These are phyloP conservation scores for Elephas maximus DNA, from an alignment of 2,113 vertebrate genomes.

Conservation along the genomic window DNA sequence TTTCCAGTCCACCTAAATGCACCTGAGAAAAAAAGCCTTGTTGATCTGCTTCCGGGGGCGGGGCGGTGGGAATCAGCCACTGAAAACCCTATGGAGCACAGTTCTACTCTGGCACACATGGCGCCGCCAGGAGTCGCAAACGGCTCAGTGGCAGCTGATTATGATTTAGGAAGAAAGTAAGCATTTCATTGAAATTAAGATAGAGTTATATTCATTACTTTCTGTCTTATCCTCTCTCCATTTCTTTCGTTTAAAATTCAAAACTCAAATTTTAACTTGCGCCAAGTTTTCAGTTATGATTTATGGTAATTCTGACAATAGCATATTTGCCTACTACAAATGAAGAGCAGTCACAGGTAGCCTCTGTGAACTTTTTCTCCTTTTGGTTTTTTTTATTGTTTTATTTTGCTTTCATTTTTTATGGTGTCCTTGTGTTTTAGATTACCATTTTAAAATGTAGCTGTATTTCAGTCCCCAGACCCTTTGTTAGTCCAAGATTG, in stretches of 20 bases:
- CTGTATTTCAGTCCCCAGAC: too few relatives aligned
- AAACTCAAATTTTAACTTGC: constrained; percentile 40
- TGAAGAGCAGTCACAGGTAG: neutral
- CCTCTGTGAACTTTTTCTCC: constrained; percentile 7
- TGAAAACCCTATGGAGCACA: neutral
- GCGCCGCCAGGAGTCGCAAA: neutral
- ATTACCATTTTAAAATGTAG: constrained; percentile 27
- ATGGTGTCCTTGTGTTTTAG: neutral
- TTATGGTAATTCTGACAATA: constrained; percentile 22
- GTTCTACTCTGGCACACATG: neutral
- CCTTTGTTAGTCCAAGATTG: too few relatives aligned
- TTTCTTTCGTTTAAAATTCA: neutral
- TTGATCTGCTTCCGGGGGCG: neutral
- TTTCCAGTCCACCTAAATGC: neutral
- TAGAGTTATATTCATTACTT: neutral
- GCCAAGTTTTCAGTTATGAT: neutral
- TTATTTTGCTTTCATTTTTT: constrained; percentile 30
- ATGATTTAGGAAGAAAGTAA: constrained; percentile 45
- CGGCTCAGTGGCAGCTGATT: neutral
- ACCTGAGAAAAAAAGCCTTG: neutral
- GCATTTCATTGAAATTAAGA: constrained; percentile 34
- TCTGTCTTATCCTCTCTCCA: neutral
- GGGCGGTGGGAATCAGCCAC: neutral
- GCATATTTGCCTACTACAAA: constrained; percentile 12
- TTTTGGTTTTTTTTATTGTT: constrained; percentile 28